Base-by-base conservation (phyloP, 2,888 invertebrate species). In the Adelognathus sp. region DNA sequence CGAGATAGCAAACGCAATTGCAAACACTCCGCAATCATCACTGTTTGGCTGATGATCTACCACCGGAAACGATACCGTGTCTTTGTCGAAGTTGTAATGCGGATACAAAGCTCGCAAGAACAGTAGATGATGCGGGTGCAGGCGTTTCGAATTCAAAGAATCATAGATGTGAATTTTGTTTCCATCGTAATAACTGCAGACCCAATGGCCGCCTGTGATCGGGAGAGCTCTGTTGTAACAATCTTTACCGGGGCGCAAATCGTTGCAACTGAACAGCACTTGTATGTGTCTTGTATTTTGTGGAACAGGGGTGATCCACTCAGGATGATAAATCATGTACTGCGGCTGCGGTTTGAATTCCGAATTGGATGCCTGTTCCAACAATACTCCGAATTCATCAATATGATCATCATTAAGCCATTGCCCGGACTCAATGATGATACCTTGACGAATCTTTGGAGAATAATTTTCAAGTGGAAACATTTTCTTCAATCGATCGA, bases 241-340 rank as follows among this genome's bases (percentile, higher is more conserved):
- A 4, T 29, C 41, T 21, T 50, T 16, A n/a, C n/a, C n/a, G 0
- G 18, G 3, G 3, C 18, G 2, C 9, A 61, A 41, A 9, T 80
- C 58, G 16, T 27, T 27, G 36, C 72, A 66, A 29, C 80, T 77
- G 39, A 75, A 63, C 63, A 80, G 69, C 21, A 81, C 75, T 61
- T 83, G 83, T 39, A 81, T 60, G 33, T 83, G 76, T 60, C 70
- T 44, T 33, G 69, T 14, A 36, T 36, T 67, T 11, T 14, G 39
- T 39, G 39, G 39, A n/a, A 39, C 2, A 14, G 39, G 39, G n/a
- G 14, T 11, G n/a, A 39, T 39, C 4, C 4, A 14, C 14, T 39
- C 11, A n/a, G 39, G 39, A 0, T 39, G 14, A 14, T 14, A 39
- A n/a, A 39, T 39, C n/a, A 2, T n/a, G 14, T n/a, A 39, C 14